A percentile compares a stretch with the other conserved stretches of the same genome.
These are phyloP conservation scores for Spilarctia lutea DNA, from an alignment of 2,888 invertebrate species.

Conservation along the genomic window DNA sequence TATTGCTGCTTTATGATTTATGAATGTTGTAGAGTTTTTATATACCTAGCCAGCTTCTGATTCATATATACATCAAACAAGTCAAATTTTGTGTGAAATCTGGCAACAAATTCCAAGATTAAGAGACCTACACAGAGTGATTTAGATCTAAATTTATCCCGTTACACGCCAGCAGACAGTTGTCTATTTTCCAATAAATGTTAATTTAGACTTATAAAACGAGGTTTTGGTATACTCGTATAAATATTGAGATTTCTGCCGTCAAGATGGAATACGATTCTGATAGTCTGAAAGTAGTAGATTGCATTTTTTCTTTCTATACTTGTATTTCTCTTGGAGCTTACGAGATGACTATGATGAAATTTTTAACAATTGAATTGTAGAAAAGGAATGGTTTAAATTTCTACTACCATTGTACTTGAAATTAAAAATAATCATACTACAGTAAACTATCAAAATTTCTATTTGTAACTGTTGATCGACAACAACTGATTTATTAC, in stretches of 20 bases:
- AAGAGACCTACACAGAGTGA: not conserved
- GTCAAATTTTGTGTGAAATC: not conserved
- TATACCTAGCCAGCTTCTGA: not conserved
- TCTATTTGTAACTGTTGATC: not conserved
- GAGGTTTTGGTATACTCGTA: not conserved
- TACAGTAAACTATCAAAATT: too few relatives aligned
- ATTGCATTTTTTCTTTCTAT: not conserved
- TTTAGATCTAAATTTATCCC: not conserved
- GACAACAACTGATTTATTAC: not conserved
- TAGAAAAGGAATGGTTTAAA: not conserved
- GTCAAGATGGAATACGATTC: not conserved
- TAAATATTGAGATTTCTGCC: not conserved
- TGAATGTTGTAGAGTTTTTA: not conserved
- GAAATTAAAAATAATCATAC: too few relatives aligned
- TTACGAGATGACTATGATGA: not conserved
- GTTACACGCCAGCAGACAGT: not conserved
- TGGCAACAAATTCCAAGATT: not conserved
- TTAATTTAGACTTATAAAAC: not conserved
- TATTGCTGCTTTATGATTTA: not conserved
- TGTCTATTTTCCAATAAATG: not conserved
- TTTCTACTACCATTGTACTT: not conserved
- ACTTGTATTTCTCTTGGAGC: not conserved
- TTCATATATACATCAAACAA: not conserved
- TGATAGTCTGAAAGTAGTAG: not conserved
- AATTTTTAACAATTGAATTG: not conserved